Conservation (phyloP, 1,140 invertebrate species). For the Papilio glaucus region DNA sequence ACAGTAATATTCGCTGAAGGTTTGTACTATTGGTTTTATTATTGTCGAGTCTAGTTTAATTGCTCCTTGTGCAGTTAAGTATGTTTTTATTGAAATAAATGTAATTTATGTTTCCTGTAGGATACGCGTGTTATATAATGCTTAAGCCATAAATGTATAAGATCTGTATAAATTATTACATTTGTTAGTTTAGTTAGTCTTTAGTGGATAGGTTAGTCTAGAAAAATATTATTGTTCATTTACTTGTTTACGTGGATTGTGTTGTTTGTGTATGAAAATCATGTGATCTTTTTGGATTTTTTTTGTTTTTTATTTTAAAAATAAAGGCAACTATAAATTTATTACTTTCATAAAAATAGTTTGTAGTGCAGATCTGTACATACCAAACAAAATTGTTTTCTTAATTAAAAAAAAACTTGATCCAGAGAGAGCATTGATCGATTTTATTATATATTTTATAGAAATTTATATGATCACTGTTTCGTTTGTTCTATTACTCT, state of each 20-base stretch:
- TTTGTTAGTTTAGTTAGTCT: neutral
- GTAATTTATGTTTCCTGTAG: neutral
- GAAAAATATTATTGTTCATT: neutral
- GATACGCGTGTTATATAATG: neutral
- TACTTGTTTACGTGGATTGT: neutral
- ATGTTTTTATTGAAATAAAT: neutral
- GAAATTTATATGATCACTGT: too few relatives aligned
- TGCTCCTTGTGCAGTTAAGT: neutral
- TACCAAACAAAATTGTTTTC: too few relatives aligned
- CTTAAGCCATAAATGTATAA: neutral
- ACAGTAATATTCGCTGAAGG: neutral
- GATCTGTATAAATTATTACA: conserved; percentile 7
- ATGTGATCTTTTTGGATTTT: neutral
- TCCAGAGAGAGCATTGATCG: too few relatives aligned
- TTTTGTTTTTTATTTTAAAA: neutral
- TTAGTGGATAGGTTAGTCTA: too few relatives aligned
- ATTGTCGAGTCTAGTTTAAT: too few relatives aligned
- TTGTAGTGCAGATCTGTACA: too few relatives aligned
- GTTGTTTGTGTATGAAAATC: neutral
- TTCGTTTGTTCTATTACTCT: neutral
- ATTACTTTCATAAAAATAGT: too few relatives aligned
- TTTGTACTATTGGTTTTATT: too few relatives aligned
- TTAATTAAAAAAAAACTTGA: too few relatives aligned
- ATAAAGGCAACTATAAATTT: too few relatives aligned
- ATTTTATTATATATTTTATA: too few relatives aligned